Percentiles rank a stretch among this genome's conserved stretches.
Conservation (phyloP, 2,797 vertebrate genomes). For the Sparidentex hasta region DNA sequence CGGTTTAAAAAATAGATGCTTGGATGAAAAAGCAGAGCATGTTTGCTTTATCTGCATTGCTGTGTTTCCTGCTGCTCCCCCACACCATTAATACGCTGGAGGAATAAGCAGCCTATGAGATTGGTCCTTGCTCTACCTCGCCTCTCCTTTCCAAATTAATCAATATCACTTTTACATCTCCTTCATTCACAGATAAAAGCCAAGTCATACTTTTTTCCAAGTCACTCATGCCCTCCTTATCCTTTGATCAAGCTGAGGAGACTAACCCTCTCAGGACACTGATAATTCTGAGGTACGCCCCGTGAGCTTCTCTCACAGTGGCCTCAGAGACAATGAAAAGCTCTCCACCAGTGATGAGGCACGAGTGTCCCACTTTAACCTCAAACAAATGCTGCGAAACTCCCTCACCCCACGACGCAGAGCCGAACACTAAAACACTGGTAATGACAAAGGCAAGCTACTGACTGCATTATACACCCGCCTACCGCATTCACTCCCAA, state of each 20-base stretch:
- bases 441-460: conserved; percentile 27
- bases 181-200: conserved; percentile 76
- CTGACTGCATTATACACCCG: conserved; percentile 4
- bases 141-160: conserved; percentile 68
- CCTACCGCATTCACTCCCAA: conserved; percentile 2
- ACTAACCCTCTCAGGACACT: conserved; percentile 64
- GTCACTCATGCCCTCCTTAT: conserved; percentile 57
- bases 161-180: conserved; percentile 80
- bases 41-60: conserved; percentile 62
- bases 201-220: conserved; percentile 40
- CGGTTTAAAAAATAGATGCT: conserved; percentile 62
- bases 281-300: conserved; percentile 59
- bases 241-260: conserved; percentile 77
- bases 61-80: conserved; percentile 53
- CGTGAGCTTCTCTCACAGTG: conserved; percentile 57
- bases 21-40: conserved; percentile 51
- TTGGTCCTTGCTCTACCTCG: conserved; percentile 41
- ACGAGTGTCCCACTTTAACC: conserved; percentile 57
- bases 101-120: conserved; percentile 36
- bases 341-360: conserved; percentile 38
- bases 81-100: conserved; percentile 62
- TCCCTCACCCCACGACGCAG: conserved; percentile 29
- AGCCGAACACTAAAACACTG: conserved; percentile 39
- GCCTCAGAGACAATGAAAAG: conserved; percentile 51
- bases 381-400: conserved; percentile 57